Evolutionary conservation across 1,140 invertebrate species (phyloP), one percentile per base, ranked within the genome.

Genomic region (Trichogramma pretiosum): DNA sequence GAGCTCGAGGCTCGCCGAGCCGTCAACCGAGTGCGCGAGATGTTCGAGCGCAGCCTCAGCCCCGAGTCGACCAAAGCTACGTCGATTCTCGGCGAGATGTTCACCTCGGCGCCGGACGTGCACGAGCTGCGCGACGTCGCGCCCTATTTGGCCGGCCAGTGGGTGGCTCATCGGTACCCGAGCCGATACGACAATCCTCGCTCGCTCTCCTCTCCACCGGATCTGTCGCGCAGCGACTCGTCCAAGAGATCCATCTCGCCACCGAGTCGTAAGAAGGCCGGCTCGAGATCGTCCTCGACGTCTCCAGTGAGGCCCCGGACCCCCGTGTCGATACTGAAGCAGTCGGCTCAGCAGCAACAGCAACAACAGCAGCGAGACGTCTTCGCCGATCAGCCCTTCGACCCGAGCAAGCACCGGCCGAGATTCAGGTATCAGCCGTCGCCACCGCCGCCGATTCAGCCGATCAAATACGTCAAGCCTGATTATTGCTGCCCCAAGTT

Each of bases 101-200:
- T 85, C 57, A 84, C 84, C 1, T 90, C 87, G 0, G 79, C 82
- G 19, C 87, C 87, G 1, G 82, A 88, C 57, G 73, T 91, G 14
- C 77, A 79, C 47, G 85, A 89, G 57, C 67, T 89, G 1, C 72
- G 80, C 1, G 84, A 85, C 55, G 84, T 89, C 18, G 81, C 82
- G 5, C 81, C 84, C 0, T 86, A 88, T 65, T 64, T 88, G 46
- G 76, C 82, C 1, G 85, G 83, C 2, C 71, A 79, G 9, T 87
- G 86, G 86, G 76, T 84, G 23, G 82, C 86, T 8, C 84, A 89
- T 61, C 77, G 76, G 55, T 83, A 81, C 63, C 83, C 85, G 0
- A 81, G 68, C 55, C 67, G 72, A 9, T 70, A 74, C 35, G 81
- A 82, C 56, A 84, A 83, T 52, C 74, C 78, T 22, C 71, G 77